Percentiles rank a stretch among this genome's conserved stretches.
Evolutionary conservation across 1,140 invertebrate species (phyloP).

Genomic region (Neomicropteryx cornuta): DNA sequence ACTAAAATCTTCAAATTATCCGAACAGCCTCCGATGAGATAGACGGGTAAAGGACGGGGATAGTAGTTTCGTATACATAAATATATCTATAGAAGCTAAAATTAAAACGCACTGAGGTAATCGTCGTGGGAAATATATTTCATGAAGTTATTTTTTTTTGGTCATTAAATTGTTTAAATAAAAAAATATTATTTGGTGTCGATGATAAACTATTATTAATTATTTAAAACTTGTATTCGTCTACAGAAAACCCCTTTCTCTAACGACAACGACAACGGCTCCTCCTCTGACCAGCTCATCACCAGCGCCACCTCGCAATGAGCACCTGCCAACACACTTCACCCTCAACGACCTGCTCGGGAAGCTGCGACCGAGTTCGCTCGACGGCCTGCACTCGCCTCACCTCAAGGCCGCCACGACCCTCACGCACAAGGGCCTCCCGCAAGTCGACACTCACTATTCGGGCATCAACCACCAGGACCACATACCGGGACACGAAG

Average conservation of each 20-base stretch:
- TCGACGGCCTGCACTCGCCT: slow-evolving; percentile 36
- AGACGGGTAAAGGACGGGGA: no score
- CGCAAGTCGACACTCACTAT: slow-evolving; percentile 37
- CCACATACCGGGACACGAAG: slow-evolving; percentile 28
- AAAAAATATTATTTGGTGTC: no score
- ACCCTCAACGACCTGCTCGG: slow-evolving; percentile 37
- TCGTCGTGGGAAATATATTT: no score
- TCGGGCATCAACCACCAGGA: slow-evolving; percentile 32
- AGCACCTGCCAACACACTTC: slow-evolving; percentile 38
- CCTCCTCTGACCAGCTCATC: slow-evolving; percentile 38
- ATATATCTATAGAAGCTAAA: no score
- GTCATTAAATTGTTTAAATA: no score
- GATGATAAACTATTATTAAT: no score
- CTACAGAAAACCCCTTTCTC: slow-evolving; percentile 36
- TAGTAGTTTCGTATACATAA: no score
- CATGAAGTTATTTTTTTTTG: no score
- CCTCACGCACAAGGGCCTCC: slow-evolving; percentile 24
- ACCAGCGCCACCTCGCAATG: slow-evolving; percentile 34
- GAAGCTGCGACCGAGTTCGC: slow-evolving; percentile 36
- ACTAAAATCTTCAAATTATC: no score
- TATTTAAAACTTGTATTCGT: no score
- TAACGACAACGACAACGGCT: slow-evolving; percentile 41
- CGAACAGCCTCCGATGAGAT: no score
- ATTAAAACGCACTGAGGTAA: no score
- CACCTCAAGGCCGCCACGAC: slow-evolving; percentile 31